These are phyloP conservation scores for Hippocampus comes DNA, from an alignment of 2,113 vertebrate genomes.

Conservation along the genomic window DNA sequence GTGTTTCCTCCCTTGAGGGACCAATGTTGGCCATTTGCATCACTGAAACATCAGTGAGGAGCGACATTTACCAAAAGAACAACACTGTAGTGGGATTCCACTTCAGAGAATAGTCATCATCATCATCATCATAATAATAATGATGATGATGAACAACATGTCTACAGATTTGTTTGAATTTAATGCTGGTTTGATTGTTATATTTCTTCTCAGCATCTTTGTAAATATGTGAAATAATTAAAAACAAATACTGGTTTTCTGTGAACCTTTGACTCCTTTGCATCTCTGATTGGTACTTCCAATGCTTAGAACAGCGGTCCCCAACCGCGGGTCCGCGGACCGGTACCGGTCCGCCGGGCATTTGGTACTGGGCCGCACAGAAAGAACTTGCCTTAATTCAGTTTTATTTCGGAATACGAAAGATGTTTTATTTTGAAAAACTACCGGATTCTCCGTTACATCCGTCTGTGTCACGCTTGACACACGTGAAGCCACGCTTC, in stretches of 20 bases:
- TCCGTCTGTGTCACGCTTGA: too few species aligned
- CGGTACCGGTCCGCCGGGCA: too few species aligned
- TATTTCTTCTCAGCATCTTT: slow-evolving; percentile 60
- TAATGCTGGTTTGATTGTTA: slow-evolving; percentile 2
- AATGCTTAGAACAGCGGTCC: neutral
- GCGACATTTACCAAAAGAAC: neutral
- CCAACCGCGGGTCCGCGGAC: too few species aligned
- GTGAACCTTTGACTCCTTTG: slow-evolving; percentile 35
- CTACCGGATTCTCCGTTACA: too few species aligned
- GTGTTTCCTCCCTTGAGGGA: slow-evolving; percentile 38
- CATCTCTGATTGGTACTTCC: neutral
- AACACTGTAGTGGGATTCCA: neutral
- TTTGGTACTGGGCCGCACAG: too few species aligned
- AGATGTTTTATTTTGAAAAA: too few species aligned
- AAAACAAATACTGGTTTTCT: slow-evolving; percentile 66
- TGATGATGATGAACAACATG: neutral
- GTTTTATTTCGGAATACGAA: too few species aligned
- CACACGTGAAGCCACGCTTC: too few species aligned
- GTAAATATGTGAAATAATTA: slow-evolving; percentile 75
- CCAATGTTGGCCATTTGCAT: slow-evolving; percentile 43
- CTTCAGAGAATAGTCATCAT: neutral
- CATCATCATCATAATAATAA: too few species aligned
- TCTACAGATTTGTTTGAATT: neutral
- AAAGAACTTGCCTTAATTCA: too few species aligned
- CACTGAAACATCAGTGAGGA: slow-evolving; percentile 26